phyloP scores from a whole-genome alignment of 2,113 vertebrate species.

The Osmerus mordax region DNA sequence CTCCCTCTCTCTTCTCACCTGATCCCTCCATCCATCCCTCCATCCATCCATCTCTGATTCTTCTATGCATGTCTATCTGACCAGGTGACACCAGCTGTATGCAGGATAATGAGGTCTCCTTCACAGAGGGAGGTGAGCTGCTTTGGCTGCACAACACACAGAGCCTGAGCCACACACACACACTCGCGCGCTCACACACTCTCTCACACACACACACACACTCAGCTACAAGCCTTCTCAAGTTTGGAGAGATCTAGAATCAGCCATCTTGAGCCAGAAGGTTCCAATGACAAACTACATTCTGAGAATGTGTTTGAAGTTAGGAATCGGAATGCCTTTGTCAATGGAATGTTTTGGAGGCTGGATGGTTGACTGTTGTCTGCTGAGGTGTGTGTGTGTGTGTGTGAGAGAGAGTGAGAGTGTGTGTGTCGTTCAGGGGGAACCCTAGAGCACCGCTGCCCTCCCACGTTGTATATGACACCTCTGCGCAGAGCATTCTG shows the following conservation, averaged over 20 bases:
- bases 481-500: neutral
- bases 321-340: neutral
- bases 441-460: neutral
- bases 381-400: neutral
- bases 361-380: neutral
- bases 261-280: neutral
- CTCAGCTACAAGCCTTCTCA: too few species aligned
- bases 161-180: constrained; percentile 25
- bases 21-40: neutral
- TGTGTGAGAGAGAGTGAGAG: neutral
- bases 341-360: neutral
- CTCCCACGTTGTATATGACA: constrained; percentile 25
- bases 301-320: neutral
- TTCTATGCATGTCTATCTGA: constrained; percentile 72
- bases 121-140: constrained; percentile 60
- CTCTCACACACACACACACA: too few species aligned
- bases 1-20: neutral
- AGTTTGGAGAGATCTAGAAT: neutral
- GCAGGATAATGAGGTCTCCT: constrained; percentile 60
- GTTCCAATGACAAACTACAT: neutral
- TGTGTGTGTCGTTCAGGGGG: neutral
- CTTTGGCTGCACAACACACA: neutral
- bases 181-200: too few species aligned
- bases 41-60: constrained; percentile 27
- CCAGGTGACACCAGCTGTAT: constrained; percentile 76